These are phyloP conservation scores for Adrianichthys oophorus DNA, from an alignment of 2,797 vertebrate genomes.

Conservation along the genomic window DNA sequence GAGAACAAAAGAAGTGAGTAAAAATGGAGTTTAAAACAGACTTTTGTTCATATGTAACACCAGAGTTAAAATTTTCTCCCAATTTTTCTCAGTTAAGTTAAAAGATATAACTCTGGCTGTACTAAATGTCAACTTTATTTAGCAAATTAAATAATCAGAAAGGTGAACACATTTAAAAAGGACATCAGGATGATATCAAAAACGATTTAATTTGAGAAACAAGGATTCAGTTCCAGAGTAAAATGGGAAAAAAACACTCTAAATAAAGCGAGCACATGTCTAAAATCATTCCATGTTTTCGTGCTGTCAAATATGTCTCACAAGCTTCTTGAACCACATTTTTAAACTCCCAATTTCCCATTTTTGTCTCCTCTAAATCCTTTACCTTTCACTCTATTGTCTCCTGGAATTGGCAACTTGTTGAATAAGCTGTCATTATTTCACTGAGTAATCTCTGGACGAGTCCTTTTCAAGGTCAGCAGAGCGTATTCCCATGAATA, in stretches of 20 bases:
- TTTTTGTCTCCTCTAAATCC: background rate
- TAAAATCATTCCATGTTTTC: constrained; percentile 1
- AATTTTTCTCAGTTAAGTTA: constrained; percentile 4
- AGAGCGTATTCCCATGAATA: constrained; percentile 28
- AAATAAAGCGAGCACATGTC: constrained; percentile 2
- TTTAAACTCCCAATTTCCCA: constrained; percentile 4
- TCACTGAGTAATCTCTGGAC: constrained; percentile 31
- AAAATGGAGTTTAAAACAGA: constrained; percentile 19
- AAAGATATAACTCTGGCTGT: background rate
- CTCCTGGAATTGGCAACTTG: constrained; percentile 32
- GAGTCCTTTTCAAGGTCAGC: constrained; percentile 35
- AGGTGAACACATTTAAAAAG: no score
- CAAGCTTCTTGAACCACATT: constrained; percentile 4
- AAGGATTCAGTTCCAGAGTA: no score
- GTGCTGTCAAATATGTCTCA: constrained; percentile 6
- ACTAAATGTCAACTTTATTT: no score
- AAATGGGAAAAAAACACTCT: background rate
- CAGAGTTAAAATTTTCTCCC: background rate
- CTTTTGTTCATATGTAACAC: constrained; percentile 9
- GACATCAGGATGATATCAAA: no score
- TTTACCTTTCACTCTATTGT: constrained; percentile 24
- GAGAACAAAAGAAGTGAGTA: constrained; percentile 20
- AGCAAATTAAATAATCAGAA: no score
- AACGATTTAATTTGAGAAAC: no score
- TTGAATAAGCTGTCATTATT: constrained; percentile 31